These are phyloP conservation scores for Stenurella melanura DNA, from an alignment of 2,888 invertebrate genomes.

Conservation along the genomic window DNA sequence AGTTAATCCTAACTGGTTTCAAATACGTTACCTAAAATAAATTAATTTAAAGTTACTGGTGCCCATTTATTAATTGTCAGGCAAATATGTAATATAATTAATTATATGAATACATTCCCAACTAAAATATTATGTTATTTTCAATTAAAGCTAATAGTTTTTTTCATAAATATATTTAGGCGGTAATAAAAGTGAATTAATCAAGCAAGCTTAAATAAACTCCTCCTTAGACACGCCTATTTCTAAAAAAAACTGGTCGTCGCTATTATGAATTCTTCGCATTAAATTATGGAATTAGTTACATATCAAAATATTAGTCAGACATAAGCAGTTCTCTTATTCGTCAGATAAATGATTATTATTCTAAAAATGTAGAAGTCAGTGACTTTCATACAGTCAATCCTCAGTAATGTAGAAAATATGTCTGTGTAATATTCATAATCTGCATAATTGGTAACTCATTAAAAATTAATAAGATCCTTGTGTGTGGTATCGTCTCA, in stretches of 20 bases:
- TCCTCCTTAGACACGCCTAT: slow-evolving; percentile 33
- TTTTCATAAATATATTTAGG: slow-evolving; percentile 20
- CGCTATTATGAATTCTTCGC: slow-evolving; percentile 2
- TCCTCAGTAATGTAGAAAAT: no score
- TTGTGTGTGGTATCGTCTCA: no score
- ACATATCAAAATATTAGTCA: slow-evolving; percentile 15
- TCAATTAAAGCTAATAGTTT: not conserved
- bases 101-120: not conserved
- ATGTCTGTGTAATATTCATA: no score
- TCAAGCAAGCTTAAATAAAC: slow-evolving; percentile 31
- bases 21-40: not conserved
- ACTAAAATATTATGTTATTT: slow-evolving; percentile 1
- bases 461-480: no score
- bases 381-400: no score
- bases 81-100: not conserved
- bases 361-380: not conserved
- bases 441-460: no score
- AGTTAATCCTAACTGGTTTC: not conserved
- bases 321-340: slow-evolving; percentile 9
- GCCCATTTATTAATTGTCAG: not conserved
- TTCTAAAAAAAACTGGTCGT: slow-evolving; percentile 27
- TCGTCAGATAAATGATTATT: slow-evolving; percentile 1
- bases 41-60: not conserved
- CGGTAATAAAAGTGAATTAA: slow-evolving; percentile 16
- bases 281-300: slow-evolving; percentile 14